These are phyloP conservation scores for Masticophis lateralis DNA, from an alignment of 2,797 vertebrate species.

Conservation along the genomic window DNA sequence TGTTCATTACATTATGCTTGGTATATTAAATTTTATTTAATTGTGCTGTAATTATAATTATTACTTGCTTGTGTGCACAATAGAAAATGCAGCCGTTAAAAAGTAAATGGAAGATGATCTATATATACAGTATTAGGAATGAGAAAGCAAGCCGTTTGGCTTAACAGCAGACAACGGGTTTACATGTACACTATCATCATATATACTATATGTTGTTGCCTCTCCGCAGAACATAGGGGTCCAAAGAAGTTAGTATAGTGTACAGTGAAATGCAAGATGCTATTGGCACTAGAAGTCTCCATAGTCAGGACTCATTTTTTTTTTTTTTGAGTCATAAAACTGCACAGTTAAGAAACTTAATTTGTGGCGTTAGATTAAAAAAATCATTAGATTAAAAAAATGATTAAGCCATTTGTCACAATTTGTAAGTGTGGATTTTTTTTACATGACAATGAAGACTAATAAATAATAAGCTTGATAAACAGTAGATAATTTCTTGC, in stretches of 20 bases:
- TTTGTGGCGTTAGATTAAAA: background rate
- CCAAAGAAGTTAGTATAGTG: background rate
- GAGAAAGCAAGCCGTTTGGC: background rate
- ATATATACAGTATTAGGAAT: background rate
- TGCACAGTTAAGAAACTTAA: background rate
- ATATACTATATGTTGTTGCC: background rate
- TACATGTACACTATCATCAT: background rate
- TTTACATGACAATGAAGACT: background rate
- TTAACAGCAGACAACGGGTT: background rate
- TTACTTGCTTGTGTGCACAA: slow-evolving; percentile 18
- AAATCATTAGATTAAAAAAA: background rate
- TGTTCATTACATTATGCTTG: background rate
- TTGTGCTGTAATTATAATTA: slow-evolving; percentile 20
- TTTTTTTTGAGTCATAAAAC: background rate
- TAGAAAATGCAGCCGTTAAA: slow-evolving; percentile 1
- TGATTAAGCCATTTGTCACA: background rate
- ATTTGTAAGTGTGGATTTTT: background rate
- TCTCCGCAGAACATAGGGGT: background rate
- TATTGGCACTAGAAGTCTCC: background rate
- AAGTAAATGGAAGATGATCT: background rate
- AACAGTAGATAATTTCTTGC: background rate
- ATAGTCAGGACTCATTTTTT: background rate
- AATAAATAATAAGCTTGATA: background rate
- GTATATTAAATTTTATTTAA: slow-evolving; percentile 33
- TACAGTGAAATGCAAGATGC: background rate